Conservation (phyloP, 1,140 invertebrate genomes). For the Asbolus verrucosus region DNA sequence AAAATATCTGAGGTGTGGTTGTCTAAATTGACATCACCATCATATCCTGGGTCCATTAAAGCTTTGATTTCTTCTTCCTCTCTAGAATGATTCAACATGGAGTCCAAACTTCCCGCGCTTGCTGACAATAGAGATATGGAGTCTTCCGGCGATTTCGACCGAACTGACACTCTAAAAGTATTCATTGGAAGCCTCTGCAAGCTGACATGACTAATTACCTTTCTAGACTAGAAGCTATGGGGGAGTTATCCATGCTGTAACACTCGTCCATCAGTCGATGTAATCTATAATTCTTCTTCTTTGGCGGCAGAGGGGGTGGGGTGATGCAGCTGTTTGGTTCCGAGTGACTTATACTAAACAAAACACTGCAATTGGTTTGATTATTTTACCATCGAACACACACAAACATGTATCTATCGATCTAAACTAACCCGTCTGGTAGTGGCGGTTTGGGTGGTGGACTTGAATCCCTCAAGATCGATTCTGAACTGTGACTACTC, state of each 20-base stretch:
- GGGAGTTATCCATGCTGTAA: conserved; percentile 66
- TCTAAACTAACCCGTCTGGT: conserved; percentile 78
- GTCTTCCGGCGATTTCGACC: conserved; percentile 76
- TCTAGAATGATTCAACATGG: conserved; percentile 83
- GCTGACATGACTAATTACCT: too few species aligned
- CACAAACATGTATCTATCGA: not conserved
- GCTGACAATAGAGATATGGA: conserved; percentile 77
- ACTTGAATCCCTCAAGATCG: conserved; percentile 66
- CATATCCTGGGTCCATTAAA: conserved; percentile 70
- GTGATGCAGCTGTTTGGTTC: conserved; percentile 59
- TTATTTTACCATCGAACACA: not conserved
- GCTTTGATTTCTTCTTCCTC: conserved; percentile 75
- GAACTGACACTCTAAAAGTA: conserved; percentile 70
- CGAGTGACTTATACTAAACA: conserved; percentile 52
- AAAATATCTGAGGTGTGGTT: conserved; percentile 62
- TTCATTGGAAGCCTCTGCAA: too few species aligned
- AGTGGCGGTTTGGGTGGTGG: conserved; percentile 88
- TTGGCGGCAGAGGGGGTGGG: conserved; percentile 83
- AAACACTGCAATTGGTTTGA: conserved; percentile 22
- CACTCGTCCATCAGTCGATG: conserved; percentile 68
- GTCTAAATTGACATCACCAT: conserved; percentile 59
- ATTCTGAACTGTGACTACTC: conserved; percentile 82
- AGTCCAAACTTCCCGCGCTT: conserved; percentile 85
- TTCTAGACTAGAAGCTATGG: conserved; percentile 71
- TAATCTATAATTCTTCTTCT: conserved; percentile 70